Percentiles rank a stretch among this genome's conserved stretches.
phyloP scores from a whole-genome alignment of 2,113 vertebrate species.

The Clarias batrachus region DNA sequence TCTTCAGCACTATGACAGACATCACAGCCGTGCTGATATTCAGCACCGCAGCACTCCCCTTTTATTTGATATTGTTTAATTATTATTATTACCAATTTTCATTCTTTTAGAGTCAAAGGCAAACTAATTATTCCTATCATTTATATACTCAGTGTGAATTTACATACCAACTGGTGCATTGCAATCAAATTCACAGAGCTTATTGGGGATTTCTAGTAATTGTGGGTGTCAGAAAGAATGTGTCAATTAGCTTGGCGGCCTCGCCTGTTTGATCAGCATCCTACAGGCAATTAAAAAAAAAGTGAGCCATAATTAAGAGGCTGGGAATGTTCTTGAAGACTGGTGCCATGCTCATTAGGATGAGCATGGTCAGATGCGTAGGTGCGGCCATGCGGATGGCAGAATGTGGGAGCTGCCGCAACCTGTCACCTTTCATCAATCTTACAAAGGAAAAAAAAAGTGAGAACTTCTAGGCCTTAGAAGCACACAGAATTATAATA shows the following conservation, averaged over 20 bases:
- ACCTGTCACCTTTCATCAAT: slow-evolving; percentile 82
- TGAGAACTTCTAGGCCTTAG: slow-evolving; percentile 39
- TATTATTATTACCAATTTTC: background rate
- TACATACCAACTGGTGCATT: background rate
- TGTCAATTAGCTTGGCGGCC: background rate
- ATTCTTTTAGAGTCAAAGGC: background rate
- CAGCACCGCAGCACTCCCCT: too few relatives aligned
- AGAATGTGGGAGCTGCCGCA: slow-evolving; percentile 69
- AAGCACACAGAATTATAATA: background rate
- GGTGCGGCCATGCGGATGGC: slow-evolving; percentile 71
- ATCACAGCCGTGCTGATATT: too few relatives aligned
- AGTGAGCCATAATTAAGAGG: background rate
- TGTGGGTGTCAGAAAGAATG: background rate
- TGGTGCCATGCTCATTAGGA: slow-evolving; percentile 74
- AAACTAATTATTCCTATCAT: background rate
- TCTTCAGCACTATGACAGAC: too few relatives aligned
- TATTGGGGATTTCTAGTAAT: background rate
- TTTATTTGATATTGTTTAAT: too few relatives aligned
- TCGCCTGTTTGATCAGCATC: slow-evolving; percentile 15
- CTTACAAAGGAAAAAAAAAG: slow-evolving; percentile 62
- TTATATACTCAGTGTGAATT: background rate
- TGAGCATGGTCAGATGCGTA: slow-evolving; percentile 70
- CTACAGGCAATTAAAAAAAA: slow-evolving; percentile 18
- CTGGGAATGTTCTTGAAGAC: slow-evolving; percentile 24
- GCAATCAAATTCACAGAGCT: background rate